Evolutionary conservation across 2,797 vertebrate genomes (phyloP).

Genomic region (Ctenochaetus hawaiiensis): DNA sequence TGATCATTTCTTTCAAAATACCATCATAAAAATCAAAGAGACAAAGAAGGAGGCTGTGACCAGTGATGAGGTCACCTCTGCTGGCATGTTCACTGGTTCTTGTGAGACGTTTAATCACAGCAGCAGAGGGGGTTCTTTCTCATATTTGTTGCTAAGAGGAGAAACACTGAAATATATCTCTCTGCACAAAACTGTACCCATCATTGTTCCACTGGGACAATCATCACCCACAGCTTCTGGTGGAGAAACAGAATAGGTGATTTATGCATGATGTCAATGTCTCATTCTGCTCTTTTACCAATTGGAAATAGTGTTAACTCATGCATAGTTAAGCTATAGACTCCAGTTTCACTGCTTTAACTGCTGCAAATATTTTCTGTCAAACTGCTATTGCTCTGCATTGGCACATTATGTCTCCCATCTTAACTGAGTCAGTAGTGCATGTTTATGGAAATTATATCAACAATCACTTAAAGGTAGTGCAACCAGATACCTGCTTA

Average conservation of each 20-base stretch:
- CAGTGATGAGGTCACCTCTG: conserved; percentile 67
- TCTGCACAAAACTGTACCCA: conserved; percentile 39
- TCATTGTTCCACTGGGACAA: conserved; percentile 42
- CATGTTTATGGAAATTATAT: conserved; percentile 51
- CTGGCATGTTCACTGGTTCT: conserved; percentile 55
- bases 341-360: conserved; percentile 14
- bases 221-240: conserved; percentile 46
- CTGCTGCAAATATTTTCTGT: conserved; percentile 41
- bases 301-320: conserved; percentile 35
- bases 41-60: conserved; percentile 60
- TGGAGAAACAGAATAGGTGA: conserved; percentile 62
- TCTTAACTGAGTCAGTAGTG: conserved; percentile 33
- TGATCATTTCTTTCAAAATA: conserved; percentile 81
- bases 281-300: conserved; percentile 36
- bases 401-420: background rate
- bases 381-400: conserved; percentile 28
- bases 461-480: conserved; percentile 36
- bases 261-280: conserved; percentile 51
- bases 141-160: conserved; percentile 40
- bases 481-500: conserved; percentile 21
- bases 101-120: conserved; percentile 60
- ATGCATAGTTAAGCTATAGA: conserved; percentile 1
- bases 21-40: conserved; percentile 72
- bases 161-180: conserved; percentile 35
- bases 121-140: conserved; percentile 27